phyloP scores from a whole-genome alignment of 2,888 invertebrate species.

The Cheilosia vulpina region DNA sequence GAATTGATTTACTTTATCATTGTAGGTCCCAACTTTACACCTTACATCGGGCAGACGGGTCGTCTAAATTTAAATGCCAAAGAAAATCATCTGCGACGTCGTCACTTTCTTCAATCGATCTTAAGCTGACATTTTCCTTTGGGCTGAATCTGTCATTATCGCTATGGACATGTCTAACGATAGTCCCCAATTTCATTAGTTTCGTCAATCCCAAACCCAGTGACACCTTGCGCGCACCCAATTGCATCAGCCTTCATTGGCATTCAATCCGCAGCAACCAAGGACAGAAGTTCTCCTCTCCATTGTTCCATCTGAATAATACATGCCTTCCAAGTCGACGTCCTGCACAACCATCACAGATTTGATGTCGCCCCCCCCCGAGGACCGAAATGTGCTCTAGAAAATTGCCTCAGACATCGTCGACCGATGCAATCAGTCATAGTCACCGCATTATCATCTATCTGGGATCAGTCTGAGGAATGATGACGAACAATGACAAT shows the following conservation, averaged over 20 bases:
- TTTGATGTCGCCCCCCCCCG: slow-evolving; percentile 25
- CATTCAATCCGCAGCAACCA: slow-evolving; percentile 8
- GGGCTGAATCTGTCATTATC: slow-evolving; percentile 20
- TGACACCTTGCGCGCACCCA: background rate
- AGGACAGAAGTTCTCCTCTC: background rate
- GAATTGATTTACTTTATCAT: too few relatives aligned
- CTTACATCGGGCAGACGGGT: too few relatives aligned
- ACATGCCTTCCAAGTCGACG: slow-evolving; percentile 28
- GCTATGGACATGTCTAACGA: slow-evolving; percentile 22
- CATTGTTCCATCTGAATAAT: slow-evolving; percentile 66
- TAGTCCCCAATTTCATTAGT: slow-evolving; percentile 58
- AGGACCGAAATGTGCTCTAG: slow-evolving; percentile 8
- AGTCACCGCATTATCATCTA: slow-evolving; percentile 3
- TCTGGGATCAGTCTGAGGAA: slow-evolving; percentile 33
- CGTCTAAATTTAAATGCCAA: too few relatives aligned
- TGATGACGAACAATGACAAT: slow-evolving; percentile 44
- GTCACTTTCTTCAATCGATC: too few relatives aligned
- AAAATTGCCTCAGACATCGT: slow-evolving; percentile 30
- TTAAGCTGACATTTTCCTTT: background rate
- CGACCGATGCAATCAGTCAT: slow-evolving; percentile 71
- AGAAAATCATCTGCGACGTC: too few relatives aligned
- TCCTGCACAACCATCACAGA: slow-evolving; percentile 8
- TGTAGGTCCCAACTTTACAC: too few relatives aligned
- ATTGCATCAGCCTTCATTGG: slow-evolving; percentile 37
- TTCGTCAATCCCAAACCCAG: slow-evolving; percentile 34